These are phyloP conservation scores for Sigmodon hispidus DNA, from an alignment of 2,113 vertebrate genomes.

Conservation along the genomic window DNA sequence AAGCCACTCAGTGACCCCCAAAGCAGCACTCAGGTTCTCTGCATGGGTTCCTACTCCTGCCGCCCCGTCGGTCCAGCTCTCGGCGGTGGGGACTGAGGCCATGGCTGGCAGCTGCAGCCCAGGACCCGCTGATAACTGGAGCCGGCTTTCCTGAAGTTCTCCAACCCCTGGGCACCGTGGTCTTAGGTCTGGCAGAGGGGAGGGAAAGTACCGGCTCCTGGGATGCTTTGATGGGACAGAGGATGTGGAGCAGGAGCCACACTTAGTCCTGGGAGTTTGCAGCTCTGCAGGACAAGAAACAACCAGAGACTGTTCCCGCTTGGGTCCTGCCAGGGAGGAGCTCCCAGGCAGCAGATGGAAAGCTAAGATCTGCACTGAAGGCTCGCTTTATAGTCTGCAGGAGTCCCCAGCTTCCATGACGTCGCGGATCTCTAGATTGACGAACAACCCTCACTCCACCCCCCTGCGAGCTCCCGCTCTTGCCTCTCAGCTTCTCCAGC, in stretches of 20 bases:
- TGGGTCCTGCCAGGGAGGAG: neutral
- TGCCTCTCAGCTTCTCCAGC: neutral
- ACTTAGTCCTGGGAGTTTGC: neutral
- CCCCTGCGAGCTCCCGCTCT: neutral
- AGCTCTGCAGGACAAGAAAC: neutral
- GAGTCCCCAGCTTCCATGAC: constrained; percentile 4
- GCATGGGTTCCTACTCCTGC: neutral
- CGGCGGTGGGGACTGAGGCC: constrained; percentile 65
- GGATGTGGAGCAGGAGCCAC: neutral
- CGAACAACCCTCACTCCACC: neutral
- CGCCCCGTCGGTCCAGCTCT: constrained; percentile 56
- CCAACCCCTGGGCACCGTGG: neutral
- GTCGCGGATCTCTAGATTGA: neutral
- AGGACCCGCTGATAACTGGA: accelerated
- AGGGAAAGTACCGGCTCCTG: neutral
- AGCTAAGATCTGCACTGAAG: neutral
- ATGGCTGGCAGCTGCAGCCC: constrained; percentile 34
- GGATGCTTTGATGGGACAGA: neutral
- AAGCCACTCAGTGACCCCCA: neutral
- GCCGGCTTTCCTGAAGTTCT: neutral
- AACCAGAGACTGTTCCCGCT: neutral
- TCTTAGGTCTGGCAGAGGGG: neutral
- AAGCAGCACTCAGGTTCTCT: constrained; percentile 68
- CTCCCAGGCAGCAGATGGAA: neutral
- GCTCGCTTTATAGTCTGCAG: neutral